Evolutionary conservation across 2,888 invertebrate genomes (phyloP), one percentile per base, ranked within the genome.

Genomic region (Drosophila robusta): DNA sequence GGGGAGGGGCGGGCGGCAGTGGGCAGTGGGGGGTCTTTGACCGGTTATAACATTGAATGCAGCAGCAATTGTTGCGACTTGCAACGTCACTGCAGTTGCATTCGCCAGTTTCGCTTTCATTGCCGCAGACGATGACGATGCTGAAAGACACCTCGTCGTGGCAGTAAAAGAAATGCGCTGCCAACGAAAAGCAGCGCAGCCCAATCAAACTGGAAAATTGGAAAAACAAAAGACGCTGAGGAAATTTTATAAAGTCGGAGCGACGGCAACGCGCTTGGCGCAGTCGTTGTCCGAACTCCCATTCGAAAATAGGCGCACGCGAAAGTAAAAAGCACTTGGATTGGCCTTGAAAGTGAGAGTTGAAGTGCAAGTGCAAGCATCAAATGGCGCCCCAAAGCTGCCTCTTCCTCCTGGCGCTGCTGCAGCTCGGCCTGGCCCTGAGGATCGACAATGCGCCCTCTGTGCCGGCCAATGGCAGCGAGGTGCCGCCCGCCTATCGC

Each of bases 131-230:
- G 47, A 39, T 34, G 71, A 32, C 45, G 56, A 50, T 61, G 57
- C 12, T 34, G 34, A 34, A 67, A 75, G 47, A 56, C 41, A 52
- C 46, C 41, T 47, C 63, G 49, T 54, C 57, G 65, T 63, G 58
- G 44, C 36, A 46, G 52, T 22, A 26, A 63, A 61, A 70, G 73
- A 76, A 73, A 73, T 75, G 80, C 69, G 57, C 41, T 39, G 45
- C 49, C 50, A 58, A 73, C 69, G 80, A 84, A 81, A 80, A 68
- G 78, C 72, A 60, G 32, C 58, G 57, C 69, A 70, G 44, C 47
- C 46, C 74, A 77, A 80, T 75, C 78, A 66, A 81, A 84, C 80
- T 88, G 89, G 87, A 87, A 85, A 88, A 88, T 77, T 78, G 83
- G 69, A 83, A 83, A 89, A 88, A 32, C 32, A 12, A 34, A 34